Evolutionary conservation across 2,888 invertebrate genomes (phyloP).

Genomic region (Aleiodes leptofemur): DNA sequence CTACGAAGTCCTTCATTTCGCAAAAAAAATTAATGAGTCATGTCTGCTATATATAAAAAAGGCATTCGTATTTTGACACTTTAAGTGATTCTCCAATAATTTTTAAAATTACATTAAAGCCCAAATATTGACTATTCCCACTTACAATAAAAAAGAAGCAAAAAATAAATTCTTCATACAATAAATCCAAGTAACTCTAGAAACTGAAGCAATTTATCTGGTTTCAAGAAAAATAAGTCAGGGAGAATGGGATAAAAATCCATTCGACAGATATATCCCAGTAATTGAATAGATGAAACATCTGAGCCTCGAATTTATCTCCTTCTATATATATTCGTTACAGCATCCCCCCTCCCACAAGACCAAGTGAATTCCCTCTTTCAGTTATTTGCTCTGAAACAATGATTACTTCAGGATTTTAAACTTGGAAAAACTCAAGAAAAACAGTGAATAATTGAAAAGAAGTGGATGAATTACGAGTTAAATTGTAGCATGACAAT

Average conservation of each 20-base stretch:
- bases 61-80: no score
- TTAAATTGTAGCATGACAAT: constrained; percentile 32
- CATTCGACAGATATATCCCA: constrained; percentile 30
- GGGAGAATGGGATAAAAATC: neutral
- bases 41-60: no score
- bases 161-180: neutral
- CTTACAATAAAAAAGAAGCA: no score
- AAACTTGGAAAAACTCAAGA: constrained; percentile 13
- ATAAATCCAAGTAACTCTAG: neutral
- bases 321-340: constrained; percentile 36
- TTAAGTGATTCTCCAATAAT: no score
- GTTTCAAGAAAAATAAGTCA: neutral
- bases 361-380: neutral
- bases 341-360: constrained; percentile 8
- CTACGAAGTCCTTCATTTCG: no score
- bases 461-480: constrained; percentile 26
- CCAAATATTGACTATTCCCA: no score
- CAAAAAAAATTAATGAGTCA: no score
- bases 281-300: constrained; percentile 29
- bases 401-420: constrained; percentile 49
- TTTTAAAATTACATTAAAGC: no score
- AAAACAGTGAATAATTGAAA: constrained; percentile 28
- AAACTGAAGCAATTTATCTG: constrained; percentile 7
- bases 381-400: constrained; percentile 28
- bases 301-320: constrained; percentile 13